These are phyloP conservation scores for Lacerta viridis DNA, from an alignment of 2,797 vertebrate genomes.

Conservation along the genomic window DNA sequence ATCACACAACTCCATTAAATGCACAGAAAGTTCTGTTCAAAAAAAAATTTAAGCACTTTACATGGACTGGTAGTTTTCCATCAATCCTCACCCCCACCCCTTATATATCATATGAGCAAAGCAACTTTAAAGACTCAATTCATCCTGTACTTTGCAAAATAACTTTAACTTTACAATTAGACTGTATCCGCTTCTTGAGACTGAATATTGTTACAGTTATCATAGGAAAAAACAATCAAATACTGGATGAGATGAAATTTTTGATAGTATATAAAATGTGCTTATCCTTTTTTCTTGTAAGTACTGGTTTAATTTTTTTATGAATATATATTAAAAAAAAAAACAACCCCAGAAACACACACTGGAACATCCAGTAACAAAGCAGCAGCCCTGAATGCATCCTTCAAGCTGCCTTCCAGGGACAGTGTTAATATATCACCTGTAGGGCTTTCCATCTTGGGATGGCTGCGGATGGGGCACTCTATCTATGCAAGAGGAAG, in stretches of 20 bases:
- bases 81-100: not conserved
- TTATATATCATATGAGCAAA: not conserved
- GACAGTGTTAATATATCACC: not conserved
- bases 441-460: not conserved
- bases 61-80: not conserved
- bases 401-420: not conserved
- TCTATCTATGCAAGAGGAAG: not conserved
- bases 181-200: not conserved
- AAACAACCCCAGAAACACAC: not conserved
- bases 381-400: not conserved
- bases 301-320: not conserved
- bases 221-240: not conserved
- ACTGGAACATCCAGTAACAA: not conserved
- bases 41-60: not conserved
- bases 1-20: conserved; percentile 31
- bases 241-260: not conserved
- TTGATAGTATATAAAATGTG: not conserved
- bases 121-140: not conserved
- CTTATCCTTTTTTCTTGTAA: not conserved
- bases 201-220: not conserved
- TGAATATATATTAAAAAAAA: not conserved
- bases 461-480: not conserved
- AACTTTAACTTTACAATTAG: too few relatives aligned
- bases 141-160: not conserved
- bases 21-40: conserved; percentile 26